Evolutionary conservation across 2,113 vertebrate genomes (phyloP).

Genomic region (Paradoxurus hermaphroditus): DNA sequence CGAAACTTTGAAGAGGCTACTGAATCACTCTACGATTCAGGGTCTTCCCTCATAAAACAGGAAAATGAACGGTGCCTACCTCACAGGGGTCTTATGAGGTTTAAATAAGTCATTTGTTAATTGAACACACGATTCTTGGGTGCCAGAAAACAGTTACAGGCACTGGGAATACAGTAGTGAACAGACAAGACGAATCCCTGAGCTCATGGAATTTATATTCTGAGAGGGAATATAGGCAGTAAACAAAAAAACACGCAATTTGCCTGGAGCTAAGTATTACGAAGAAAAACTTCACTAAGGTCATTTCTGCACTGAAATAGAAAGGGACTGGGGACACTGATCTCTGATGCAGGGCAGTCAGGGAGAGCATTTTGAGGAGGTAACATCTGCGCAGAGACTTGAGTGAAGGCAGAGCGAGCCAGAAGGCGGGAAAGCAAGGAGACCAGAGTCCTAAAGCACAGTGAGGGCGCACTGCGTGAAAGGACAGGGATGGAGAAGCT

Average conservation of each 20-base stretch:
- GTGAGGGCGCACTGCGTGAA: not conserved
- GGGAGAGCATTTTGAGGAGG: constrained; percentile 28
- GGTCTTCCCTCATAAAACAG: not conserved
- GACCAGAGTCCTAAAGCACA: not conserved
- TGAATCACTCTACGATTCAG: not conserved
- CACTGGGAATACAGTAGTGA: not conserved
- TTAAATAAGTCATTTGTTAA: not conserved
- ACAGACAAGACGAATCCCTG: not conserved
- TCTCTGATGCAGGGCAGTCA: not conserved
- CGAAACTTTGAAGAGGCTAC: not conserved
- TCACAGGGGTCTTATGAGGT: not conserved
- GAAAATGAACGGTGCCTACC: not conserved
- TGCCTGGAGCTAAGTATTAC: not conserved
- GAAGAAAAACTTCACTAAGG: not conserved
- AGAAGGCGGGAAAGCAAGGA: not conserved
- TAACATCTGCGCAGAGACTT: constrained; percentile 36
- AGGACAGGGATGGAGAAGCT: not conserved
- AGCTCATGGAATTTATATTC: not conserved
- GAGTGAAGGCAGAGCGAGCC: not conserved
- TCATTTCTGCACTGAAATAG: not conserved
- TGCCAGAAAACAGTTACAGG: not conserved
- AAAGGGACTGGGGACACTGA: not conserved
- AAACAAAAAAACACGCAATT: not conserved
- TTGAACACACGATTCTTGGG: not conserved
- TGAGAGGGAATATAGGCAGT: not conserved